Conservation (phyloP, 1,140 invertebrate genomes). For the Lucilia sericata region DNA sequence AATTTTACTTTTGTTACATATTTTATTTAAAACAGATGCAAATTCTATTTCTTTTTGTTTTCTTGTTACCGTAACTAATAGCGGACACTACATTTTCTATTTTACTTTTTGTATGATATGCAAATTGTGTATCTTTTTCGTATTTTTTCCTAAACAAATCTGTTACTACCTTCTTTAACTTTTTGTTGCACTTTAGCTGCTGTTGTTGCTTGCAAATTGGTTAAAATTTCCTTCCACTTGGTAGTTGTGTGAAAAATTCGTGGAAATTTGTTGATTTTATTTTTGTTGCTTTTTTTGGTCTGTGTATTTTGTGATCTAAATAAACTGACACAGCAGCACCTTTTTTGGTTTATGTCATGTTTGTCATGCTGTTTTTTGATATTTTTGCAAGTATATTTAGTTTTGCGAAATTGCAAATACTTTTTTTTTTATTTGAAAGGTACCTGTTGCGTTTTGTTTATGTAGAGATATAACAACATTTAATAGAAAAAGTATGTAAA, state of each 20-base stretch:
- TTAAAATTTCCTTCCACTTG: neutral
- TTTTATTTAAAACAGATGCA: constrained; percentile 33
- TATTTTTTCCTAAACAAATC: constrained; percentile 24
- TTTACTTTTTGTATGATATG: neutral
- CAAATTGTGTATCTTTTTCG: neutral
- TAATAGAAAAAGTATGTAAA: neutral
- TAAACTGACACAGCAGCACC: constrained; percentile 41
- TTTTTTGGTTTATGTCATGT: constrained; percentile 32
- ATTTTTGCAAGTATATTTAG: neutral
- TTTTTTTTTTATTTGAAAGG: constrained; percentile 5
- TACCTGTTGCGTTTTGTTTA: constrained; percentile 1
- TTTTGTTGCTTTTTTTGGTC: neutral
- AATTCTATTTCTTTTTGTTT: constrained; percentile 19
- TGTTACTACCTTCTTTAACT: neutral
- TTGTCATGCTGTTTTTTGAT: constrained; percentile 34
- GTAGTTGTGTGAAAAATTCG: neutral
- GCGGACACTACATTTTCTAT: neutral
- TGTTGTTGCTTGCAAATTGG: neutral
- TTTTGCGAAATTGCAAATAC: neutral
- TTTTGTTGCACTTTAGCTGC: neutral
- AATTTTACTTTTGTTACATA: constrained; percentile 22
- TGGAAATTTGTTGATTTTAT: constrained; percentile 27
- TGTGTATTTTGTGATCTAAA: constrained; percentile 23
- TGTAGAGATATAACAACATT: neutral
- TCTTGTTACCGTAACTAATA: constrained; percentile 32